Conservation (phyloP, 1,140 invertebrate genomes). For the Drosophila pandora region DNA sequence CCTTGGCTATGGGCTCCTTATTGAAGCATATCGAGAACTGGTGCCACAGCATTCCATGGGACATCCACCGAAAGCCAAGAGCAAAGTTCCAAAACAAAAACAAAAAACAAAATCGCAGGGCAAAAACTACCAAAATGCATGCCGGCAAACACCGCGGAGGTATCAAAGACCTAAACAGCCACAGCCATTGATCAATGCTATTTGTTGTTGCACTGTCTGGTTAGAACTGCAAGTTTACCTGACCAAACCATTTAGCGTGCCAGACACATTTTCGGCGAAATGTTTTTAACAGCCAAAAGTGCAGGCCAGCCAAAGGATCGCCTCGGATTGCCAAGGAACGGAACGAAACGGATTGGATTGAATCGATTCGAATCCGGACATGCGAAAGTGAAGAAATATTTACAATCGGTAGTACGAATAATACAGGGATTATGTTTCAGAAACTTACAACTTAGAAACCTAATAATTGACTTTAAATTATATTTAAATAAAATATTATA, state of each 20-base stretch:
- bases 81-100: neutral
- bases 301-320: constrained; percentile 46
- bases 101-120: neutral
- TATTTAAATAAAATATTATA: too few species aligned
- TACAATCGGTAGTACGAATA: too few species aligned
- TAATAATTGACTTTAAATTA: too few species aligned
- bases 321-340: constrained; percentile 14
- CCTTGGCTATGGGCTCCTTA: constrained; percentile 49
- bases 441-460: neutral
- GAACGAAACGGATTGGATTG: constrained; percentile 16
- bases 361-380: constrained; percentile 40
- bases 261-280: constrained; percentile 82
- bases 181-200: constrained; percentile 74
- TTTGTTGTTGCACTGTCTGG: constrained; percentile 76
- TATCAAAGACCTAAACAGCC: constrained; percentile 75
- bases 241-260: constrained; percentile 76
- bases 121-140: constrained; percentile 48
- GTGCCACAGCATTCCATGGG: constrained; percentile 80
- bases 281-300: constrained; percentile 72
- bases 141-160: constrained; percentile 64
- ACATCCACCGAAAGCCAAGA: constrained; percentile 69
- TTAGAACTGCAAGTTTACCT: constrained; percentile 79
- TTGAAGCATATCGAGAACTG: constrained; percentile 77
- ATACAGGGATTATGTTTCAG: neutral
- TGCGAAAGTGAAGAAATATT: constrained; percentile 8